Evolutionary conservation across 2,797 vertebrate species (phyloP).

Genomic region (Clarias fuscus): DNA sequence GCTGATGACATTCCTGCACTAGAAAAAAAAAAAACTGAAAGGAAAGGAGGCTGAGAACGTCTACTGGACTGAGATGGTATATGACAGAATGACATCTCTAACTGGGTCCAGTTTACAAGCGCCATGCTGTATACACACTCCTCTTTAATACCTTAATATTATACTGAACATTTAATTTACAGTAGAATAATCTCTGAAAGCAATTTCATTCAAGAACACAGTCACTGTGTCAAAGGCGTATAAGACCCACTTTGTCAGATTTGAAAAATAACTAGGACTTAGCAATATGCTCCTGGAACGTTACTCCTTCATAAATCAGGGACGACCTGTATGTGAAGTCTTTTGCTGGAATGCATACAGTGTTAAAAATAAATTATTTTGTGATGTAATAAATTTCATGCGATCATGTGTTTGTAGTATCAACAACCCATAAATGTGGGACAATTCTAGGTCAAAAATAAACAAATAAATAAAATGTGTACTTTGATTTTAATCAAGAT

Average conservation of each 20-base stretch:
- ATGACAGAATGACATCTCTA: conserved; percentile 11
- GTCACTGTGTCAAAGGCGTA: not conserved
- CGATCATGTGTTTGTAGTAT: not conserved
- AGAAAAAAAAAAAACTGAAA: not conserved
- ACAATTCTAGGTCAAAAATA: no score
- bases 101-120: conserved; percentile 29
- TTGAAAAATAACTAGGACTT: no score
- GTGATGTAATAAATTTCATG: not conserved
- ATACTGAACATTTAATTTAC: not conserved
- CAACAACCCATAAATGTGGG: not conserved
- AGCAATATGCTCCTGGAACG: no score
- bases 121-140: conserved; percentile 20
- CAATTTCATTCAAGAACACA: not conserved
- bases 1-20: conserved; percentile 10
- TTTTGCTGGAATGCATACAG: not conserved
- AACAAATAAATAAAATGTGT: no score
- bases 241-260: no score
- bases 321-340: not conserved
- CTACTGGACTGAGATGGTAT: not conserved
- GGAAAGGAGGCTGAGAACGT: not conserved
- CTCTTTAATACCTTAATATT: conserved; percentile 37
- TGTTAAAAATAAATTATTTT: not conserved
- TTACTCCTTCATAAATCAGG: no score
- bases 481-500: no score
- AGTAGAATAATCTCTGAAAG: not conserved